Conservation (phyloP, 2,888 invertebrate species). For the Lypha dubia region DNA sequence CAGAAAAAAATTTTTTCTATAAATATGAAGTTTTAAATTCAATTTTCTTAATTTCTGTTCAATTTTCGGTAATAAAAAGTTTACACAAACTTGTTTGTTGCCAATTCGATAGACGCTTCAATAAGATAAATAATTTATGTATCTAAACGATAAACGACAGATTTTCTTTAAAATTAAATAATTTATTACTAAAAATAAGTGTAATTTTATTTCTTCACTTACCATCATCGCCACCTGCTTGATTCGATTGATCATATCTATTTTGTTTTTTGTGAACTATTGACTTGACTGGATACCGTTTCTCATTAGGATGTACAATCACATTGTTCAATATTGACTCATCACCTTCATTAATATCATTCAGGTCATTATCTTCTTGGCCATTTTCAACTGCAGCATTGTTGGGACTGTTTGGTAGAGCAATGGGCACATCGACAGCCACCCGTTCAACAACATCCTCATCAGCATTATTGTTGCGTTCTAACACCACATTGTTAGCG, state of each 20-base stretch:
- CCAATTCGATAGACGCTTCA: too few relatives aligned
- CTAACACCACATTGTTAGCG: slow-evolving; percentile 69
- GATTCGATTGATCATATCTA: slow-evolving; percentile 62
- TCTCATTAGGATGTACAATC: slow-evolving; percentile 75
- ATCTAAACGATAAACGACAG: too few relatives aligned
- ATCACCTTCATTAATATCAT: slow-evolving; percentile 76
- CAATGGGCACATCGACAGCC: slow-evolving; percentile 73
- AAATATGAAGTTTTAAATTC: too few relatives aligned
- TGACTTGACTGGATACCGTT: slow-evolving; percentile 72
- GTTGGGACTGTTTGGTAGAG: slow-evolving; percentile 76
- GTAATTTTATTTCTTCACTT: slow-evolving; percentile 61
- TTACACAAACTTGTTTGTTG: too few relatives aligned
- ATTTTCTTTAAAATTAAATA: too few relatives aligned
- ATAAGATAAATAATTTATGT: too few relatives aligned
- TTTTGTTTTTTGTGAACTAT: slow-evolving; percentile 72
- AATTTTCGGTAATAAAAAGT: too few relatives aligned
- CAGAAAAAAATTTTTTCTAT: too few relatives aligned
- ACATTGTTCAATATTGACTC: slow-evolving; percentile 78
- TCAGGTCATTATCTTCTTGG: slow-evolving; percentile 51
- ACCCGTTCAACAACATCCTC: slow-evolving; percentile 30
- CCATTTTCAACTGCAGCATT: slow-evolving; percentile 55
- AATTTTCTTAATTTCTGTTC: too few relatives aligned
- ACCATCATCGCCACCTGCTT: slow-evolving; percentile 75
- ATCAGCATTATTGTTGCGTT: slow-evolving; percentile 61
- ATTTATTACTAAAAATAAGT: too few relatives aligned